Conservation (phyloP, 2,888 invertebrate genomes). For the Liopterus haemorrhoidalis region DNA sequence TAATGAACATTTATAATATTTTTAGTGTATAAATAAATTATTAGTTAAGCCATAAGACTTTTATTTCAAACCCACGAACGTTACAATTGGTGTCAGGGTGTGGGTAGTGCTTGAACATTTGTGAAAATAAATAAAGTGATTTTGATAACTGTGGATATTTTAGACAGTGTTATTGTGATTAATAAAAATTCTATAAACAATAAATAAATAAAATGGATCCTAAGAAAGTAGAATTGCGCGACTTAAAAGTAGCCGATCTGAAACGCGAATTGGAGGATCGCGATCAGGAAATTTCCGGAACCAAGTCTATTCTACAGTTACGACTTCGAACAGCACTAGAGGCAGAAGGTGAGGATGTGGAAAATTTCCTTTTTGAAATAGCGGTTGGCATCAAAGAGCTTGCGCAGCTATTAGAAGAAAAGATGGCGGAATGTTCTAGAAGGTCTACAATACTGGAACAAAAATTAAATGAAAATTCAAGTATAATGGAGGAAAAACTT, state of each 20-base stretch:
- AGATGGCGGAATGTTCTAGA: not conserved
- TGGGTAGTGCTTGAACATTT: too few species aligned
- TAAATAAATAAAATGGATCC: not conserved
- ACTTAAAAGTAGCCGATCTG: slow-evolving; percentile 4
- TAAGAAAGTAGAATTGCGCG: not conserved
- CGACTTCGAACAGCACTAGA: not conserved
- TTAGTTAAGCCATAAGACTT: too few species aligned
- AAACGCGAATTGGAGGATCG: slow-evolving; percentile 5
- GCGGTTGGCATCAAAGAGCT: not conserved
- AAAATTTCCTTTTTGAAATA: slow-evolving; percentile 1
- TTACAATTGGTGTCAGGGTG: too few species aligned
- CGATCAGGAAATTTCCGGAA: not conserved
- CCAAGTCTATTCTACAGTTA: not conserved
- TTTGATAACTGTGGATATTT: too few species aligned
- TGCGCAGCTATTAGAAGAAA: not conserved
- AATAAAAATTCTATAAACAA: too few species aligned
- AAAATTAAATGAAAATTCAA: not conserved
- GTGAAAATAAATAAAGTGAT: too few species aligned
- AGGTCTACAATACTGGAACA: not conserved
- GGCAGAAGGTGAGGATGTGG: not conserved
- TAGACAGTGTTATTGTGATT: too few species aligned
- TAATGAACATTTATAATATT: too few species aligned
- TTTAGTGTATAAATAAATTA: too few species aligned
- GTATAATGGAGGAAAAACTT: not conserved
- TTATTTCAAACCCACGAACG: too few species aligned